Conservation (phyloP, 2,888 invertebrate species). For the Rotaria socialis region DNA sequence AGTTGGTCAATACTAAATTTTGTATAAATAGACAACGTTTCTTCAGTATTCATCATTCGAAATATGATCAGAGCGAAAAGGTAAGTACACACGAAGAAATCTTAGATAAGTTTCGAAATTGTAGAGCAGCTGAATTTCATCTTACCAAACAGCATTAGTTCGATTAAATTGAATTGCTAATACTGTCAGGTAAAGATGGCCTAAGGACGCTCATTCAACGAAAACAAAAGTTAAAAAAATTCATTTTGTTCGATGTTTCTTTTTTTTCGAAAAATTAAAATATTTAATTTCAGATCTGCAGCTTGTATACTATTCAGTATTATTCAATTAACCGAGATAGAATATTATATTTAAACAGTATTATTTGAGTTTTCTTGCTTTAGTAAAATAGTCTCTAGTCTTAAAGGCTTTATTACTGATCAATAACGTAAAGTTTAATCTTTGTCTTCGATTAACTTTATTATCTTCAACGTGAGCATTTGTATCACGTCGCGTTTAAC, state of each 20-base stretch:
- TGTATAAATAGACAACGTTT: slow-evolving; percentile 15
- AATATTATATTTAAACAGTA: too few species aligned
- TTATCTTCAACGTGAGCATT: too few species aligned
- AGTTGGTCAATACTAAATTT: slow-evolving; percentile 25
- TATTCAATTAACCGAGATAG: too few species aligned
- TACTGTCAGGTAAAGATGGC: slow-evolving; percentile 48
- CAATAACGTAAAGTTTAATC: too few species aligned
- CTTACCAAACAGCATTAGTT: slow-evolving; percentile 47
- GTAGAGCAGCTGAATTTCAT: slow-evolving; percentile 36
- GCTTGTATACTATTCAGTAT: too few species aligned
- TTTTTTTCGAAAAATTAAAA: not conserved
- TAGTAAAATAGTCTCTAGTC: too few species aligned
- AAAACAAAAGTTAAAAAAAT: not conserved
- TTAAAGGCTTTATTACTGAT: too few species aligned
- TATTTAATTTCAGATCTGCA: not conserved
- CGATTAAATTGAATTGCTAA: slow-evolving; percentile 45
- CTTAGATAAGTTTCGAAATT: not conserved
- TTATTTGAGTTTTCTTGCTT: too few species aligned
- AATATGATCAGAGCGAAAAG: not conserved
- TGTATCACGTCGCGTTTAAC: too few species aligned
- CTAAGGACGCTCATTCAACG: slow-evolving; percentile 36
- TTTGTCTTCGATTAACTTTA: too few species aligned
- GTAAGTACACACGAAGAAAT: slow-evolving; percentile 1
- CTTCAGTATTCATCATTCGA: not conserved
- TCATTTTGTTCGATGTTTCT: too few species aligned